Evolutionary conservation across 2,113 vertebrate genomes (phyloP), one percentile per base, ranked within the genome.

Genomic region (Numida meleagris): DNA sequence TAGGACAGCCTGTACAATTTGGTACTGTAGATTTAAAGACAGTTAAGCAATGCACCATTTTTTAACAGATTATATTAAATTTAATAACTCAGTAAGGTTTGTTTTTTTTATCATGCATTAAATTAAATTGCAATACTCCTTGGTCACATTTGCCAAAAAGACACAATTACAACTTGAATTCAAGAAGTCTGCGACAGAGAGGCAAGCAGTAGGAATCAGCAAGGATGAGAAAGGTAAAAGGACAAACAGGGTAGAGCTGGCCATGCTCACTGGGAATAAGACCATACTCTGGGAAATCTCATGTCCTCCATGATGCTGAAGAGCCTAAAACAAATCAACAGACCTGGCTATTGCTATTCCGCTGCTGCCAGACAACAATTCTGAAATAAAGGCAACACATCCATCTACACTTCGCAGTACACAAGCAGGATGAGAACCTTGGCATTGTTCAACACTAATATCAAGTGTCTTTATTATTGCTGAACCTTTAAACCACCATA

Each of bases 281-380:
- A 58, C n/a, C n/a, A 61, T 10, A 6, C 72, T 67, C 43, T 67
- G 43, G 38, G 63, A 90, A 73, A 83, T 31, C 9, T 58, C 25
- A 24, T 29, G 9, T 34, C 7, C 75, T 86, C 29, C 9, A 1
- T 9, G 71, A 46, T 14, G n/a, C 21, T 33, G 50, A 53, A 12
- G 15, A 82, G 38, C 29, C 34, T 40, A 46, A 29, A 72, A 55
- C 7, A 23, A 82, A 85, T 42, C n/a, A 66, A n/a, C 18, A 81
- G 21, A 48, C 62, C 23, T 51, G 16, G 38, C 48, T 72, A 12
- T 20, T 0, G 0, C 1, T 3, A 46, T 34, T 8, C 42, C 29
- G 67, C 34, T 63, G 36, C 0, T 25, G 51, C 38, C 25, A 75
- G 42, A 48, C 83, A 50, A 33, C 40, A 57, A 36, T 51, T 77